Percentiles rank a stretch among this genome's conserved stretches.
These are phyloP conservation scores for Buteo buteo DNA, from an alignment of 2,113 vertebrate species.

Conservation along the genomic window DNA sequence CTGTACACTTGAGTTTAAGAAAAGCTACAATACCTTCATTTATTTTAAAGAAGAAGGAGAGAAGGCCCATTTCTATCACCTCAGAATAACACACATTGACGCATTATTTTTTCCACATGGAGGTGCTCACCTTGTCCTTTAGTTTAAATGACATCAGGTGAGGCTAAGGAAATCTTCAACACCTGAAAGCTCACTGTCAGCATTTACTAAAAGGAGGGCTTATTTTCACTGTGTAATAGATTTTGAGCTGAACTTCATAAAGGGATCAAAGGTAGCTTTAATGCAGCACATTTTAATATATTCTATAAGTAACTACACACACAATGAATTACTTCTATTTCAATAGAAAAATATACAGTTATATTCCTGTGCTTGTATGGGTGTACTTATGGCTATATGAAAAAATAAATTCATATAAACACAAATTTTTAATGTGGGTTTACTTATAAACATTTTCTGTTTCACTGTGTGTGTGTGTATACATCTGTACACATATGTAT, in stretches of 20 bases:
- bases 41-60: constrained; percentile 30
- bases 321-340: not conserved
- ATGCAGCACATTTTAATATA: not conserved
- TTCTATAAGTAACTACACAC: not conserved
- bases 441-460: not conserved
- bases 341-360: not conserved
- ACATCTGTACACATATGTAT: not conserved
- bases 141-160: constrained; percentile 1
- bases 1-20: constrained; percentile 10
- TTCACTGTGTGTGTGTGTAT: not conserved
- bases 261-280: constrained; percentile 3
- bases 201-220: not conserved
- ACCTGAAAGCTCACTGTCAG: not conserved
- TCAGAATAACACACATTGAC: not conserved
- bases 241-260: not conserved
- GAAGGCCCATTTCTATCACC: not conserved
- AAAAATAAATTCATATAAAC: not conserved
- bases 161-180: constrained; percentile 10
- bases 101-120: not conserved
- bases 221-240: not conserved
- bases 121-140: not conserved
- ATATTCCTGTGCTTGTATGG: not conserved
- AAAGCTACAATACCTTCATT: not conserved
- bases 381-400: not conserved
- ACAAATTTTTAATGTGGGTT: not conserved